These are phyloP conservation scores for Ceratothoa steindachneri DNA, from an alignment of 2,888 invertebrate species.

Conservation along the genomic window DNA sequence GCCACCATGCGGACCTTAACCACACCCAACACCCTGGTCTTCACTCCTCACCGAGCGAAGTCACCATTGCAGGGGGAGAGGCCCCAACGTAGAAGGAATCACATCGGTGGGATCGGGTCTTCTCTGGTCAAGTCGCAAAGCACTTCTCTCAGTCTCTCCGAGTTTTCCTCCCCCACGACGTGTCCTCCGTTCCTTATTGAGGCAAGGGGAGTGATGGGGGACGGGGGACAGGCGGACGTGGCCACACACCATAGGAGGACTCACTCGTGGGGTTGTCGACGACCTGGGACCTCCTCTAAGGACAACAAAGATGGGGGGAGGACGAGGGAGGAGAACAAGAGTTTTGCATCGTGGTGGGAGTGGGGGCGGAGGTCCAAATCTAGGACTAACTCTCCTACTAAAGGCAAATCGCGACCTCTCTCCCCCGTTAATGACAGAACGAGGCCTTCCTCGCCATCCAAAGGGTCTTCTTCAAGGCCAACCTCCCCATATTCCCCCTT, in stretches of 20 bases:
- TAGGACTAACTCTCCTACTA: constrained; percentile 19
- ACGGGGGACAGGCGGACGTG: constrained; percentile 8
- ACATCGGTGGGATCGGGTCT: not conserved
- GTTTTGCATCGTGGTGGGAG: constrained; percentile 26
- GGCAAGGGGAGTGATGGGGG: not conserved
- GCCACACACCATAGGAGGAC: constrained; percentile 30
- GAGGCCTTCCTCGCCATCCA: constrained; percentile 28
- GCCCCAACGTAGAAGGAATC: not conserved
- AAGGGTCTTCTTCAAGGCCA: constrained; percentile 28
- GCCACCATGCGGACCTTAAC: not conserved
- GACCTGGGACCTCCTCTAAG: constrained; percentile 37
- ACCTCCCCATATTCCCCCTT: constrained; percentile 34
- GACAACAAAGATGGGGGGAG: not conserved
- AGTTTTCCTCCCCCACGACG: not conserved
- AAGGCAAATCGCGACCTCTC: constrained; percentile 17
- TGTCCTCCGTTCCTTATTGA: not conserved
- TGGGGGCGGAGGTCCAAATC: constrained; percentile 23
- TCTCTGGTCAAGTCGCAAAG: not conserved
- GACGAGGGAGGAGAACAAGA: constrained; percentile 16
- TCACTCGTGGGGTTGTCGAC: constrained; percentile 40
- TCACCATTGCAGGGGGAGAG: not conserved
- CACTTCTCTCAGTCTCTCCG: constrained; percentile 6
- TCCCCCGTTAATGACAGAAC: constrained; percentile 8
- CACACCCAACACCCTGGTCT: not conserved
- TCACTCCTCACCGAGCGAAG: not conserved